Base-by-base conservation (phyloP, 2,797 vertebrate species). In the Eidolon dupreanum region DNA sequence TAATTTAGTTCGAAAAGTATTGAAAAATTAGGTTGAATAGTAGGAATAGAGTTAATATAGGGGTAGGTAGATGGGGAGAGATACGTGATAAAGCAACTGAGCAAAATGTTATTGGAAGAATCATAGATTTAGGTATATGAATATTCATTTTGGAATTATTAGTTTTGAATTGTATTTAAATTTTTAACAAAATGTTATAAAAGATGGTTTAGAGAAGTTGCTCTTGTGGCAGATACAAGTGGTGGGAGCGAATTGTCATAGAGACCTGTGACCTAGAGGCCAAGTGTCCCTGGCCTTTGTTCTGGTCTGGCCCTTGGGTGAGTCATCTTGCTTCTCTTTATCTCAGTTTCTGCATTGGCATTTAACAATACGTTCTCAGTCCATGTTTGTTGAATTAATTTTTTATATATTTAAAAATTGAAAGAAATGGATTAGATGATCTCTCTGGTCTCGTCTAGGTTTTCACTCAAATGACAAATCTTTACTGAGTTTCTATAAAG, bases 11-110 rank as follows among this genome's bases (percentile, higher is more conserved):
- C 33, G 55, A 84, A 59, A 38, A 22, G 3, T 59, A 65, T 43
- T 85, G 87, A 57, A 85, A 86, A 82, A 65, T 92, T 68, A 43
- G 13, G 17, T 90, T 41, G 20, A 82, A 55, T 71, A 59, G 65
- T 68, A 15, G 33, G 24, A 43, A 31, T 73, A 73, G 43, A 73
- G 31, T 66, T 83, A 57, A 66, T 65, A 66, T 5, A 86, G 22
- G 70, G 9, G 17, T 74, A 33, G 41, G 70, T 24, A 43, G 4
- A 53, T 41, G 51, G 6, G 10, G 65, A 57, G 57, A 57, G 26
- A n/a, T 16, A 61, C 16, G 4, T 43, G 10, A 59, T 49, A 66
- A 61, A 53, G 1, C 22, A 95, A 93, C 26, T 68, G 36, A 74
- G 8, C 11, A 49, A 73, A 78, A 81, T 65, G 2, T 78, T 59